A percentile compares a stretch with the other conserved stretches of the same genome.
Evolutionary conservation across 2,113 vertebrate genomes (phyloP).

Genomic region (Polyodon spathula): DNA sequence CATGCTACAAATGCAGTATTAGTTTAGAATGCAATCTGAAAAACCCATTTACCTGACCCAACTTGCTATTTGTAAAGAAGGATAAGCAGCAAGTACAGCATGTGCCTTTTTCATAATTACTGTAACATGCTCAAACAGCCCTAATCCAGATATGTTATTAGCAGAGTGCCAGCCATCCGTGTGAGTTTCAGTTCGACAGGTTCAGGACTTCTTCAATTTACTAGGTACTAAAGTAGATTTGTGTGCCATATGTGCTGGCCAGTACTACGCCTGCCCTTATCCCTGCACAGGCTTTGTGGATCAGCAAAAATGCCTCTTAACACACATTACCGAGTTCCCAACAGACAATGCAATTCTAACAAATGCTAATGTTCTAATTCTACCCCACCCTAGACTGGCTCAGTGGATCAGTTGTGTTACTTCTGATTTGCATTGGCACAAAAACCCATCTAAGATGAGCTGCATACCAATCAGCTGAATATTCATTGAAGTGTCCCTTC

Average conservation of each 20-base stretch:
- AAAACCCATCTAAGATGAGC: conserved; percentile 38
- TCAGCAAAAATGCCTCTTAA: conserved; percentile 57
- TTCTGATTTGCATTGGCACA: conserved; percentile 47
- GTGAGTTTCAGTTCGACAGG: conserved; percentile 50
- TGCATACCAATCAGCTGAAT: conserved; percentile 24
- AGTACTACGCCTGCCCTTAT: conserved; percentile 51
- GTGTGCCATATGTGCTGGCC: conserved; percentile 44
- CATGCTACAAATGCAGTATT: conserved; percentile 46
- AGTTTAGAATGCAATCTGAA: conserved; percentile 5
- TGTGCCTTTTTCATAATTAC: conserved; percentile 68
- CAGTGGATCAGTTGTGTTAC: conserved; percentile 51
- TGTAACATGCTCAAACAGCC: conserved; percentile 67
- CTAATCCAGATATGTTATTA: conserved; percentile 68
- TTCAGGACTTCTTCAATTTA: conserved; percentile 52
- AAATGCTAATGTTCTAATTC: conserved; percentile 60
- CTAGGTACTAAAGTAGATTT: conserved; percentile 44
- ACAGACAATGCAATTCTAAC: conserved; percentile 49
- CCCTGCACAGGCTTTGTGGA: conserved; percentile 55
- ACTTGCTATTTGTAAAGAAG: conserved; percentile 64
- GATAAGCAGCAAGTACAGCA: conserved; percentile 65
- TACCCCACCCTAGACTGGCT: conserved; percentile 47
- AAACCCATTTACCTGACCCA: conserved; percentile 57
- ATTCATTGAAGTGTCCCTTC: background rate
- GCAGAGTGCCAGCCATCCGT: conserved; percentile 55
- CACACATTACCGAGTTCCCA: conserved; percentile 42